Evolutionary conservation across 2,113 vertebrate species (phyloP).

Genomic region (Ptilonorhynchus violaceus): DNA sequence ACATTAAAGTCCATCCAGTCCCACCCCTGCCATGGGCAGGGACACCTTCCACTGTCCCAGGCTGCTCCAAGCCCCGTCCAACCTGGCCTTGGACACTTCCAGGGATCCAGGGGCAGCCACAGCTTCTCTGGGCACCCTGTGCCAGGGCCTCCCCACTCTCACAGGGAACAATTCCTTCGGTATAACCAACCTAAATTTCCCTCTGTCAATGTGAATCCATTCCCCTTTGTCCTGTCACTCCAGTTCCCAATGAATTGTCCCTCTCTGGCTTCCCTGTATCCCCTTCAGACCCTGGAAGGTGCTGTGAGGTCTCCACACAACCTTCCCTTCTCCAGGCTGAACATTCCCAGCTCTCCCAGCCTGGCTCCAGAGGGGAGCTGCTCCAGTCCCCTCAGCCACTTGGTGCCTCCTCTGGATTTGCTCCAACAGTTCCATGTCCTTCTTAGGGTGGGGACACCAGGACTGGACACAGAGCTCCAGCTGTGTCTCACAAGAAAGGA

Average conservation of each 20-base stretch:
- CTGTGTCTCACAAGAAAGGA: neutral
- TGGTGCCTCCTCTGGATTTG: neutral
- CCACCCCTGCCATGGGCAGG: neutral
- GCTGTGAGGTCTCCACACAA: neutral
- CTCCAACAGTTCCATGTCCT: neutral
- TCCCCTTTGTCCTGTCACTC: fast-evolving
- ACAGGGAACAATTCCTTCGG: fast-evolving
- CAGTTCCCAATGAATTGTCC: too few species aligned
- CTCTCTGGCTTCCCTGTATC: neutral
- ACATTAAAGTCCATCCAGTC: fast-evolving
- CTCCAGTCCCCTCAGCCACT: neutral
- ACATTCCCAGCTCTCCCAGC: neutral
- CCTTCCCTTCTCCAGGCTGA: neutral
- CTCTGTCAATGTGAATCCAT: neutral
- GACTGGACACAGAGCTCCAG: neutral
- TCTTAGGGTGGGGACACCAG: neutral
- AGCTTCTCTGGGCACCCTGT: neutral
- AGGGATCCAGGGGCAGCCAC: neutral
- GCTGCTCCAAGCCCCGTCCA: fast-evolving
- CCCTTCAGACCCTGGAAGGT: neutral
- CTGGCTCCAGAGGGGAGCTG: neutral
- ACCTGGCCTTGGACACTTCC: fast-evolving
- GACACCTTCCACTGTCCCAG: fast-evolving
- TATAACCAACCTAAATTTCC: fast-evolving
- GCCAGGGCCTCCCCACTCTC: neutral